These are phyloP conservation scores for Cantharis nigra DNA, from an alignment of 2,888 invertebrate species.

Conservation along the genomic window DNA sequence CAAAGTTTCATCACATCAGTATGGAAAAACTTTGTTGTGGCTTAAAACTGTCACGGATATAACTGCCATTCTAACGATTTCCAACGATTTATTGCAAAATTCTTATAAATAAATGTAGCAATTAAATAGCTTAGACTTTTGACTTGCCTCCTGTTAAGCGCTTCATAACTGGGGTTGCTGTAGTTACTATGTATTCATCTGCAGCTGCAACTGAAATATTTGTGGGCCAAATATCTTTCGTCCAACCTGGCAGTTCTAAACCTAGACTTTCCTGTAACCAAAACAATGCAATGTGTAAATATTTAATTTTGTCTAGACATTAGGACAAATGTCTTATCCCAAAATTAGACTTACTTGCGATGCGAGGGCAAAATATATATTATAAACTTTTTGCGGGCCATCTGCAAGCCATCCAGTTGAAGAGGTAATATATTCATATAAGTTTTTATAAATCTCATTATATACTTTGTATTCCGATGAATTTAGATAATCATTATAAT, in stretches of 20 bases:
- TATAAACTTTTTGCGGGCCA: background rate
- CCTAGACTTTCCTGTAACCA: constrained; percentile 8
- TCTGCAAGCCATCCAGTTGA: constrained; percentile 8
- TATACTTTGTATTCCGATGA: background rate
- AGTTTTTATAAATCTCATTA: constrained; percentile 27
- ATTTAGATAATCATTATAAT: constrained; percentile 33
- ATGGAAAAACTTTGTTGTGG: too few relatives aligned
- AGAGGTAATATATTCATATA: constrained; percentile 30
- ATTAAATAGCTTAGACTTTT: background rate
- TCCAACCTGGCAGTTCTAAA: constrained; percentile 11
- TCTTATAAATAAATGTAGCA: background rate
- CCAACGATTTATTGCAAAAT: too few relatives aligned
- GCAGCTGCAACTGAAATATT: constrained; percentile 12
- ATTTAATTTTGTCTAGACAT: too few relatives aligned
- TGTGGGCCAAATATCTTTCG: constrained; percentile 15
- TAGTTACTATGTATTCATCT: constrained; percentile 9
- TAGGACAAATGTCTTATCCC: too few relatives aligned
- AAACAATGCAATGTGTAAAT: background rate
- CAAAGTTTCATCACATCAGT: too few relatives aligned
- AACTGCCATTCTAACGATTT: too few relatives aligned
- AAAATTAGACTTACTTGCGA: background rate
- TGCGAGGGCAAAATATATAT: constrained; percentile 9
- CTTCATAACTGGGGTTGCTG: constrained; percentile 8
- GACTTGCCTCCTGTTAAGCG: constrained; percentile 19
- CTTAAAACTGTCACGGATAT: too few relatives aligned